Percentiles rank a stretch among this genome's conserved stretches.
Evolutionary conservation across 2,113 vertebrate species (phyloP).

Genomic region (Aix galericulata): DNA sequence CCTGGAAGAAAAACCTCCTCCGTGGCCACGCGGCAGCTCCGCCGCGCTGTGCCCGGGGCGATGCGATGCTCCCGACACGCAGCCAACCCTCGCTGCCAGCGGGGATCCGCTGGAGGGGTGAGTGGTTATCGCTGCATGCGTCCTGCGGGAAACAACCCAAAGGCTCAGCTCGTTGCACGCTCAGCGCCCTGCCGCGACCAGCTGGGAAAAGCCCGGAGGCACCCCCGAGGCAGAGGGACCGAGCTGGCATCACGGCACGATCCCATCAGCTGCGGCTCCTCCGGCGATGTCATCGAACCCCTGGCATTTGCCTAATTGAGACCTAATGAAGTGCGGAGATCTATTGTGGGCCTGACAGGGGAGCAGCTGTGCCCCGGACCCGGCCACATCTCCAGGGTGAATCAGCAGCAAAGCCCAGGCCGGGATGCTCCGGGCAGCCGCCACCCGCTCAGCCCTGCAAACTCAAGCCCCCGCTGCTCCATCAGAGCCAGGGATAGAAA

Average conservation of each 20-base stretch:
- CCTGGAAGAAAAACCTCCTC: neutral
- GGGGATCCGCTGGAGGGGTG: neutral
- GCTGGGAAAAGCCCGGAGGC: neutral
- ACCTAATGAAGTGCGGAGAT: neutral
- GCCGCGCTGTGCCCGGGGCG: neutral
- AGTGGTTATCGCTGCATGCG: rapidly evolving
- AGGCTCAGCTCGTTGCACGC: neutral
- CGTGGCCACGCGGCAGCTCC: neutral
- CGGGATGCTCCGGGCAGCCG: neutral
- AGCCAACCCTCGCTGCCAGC: neutral
- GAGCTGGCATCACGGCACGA: neutral
- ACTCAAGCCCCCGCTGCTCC: neutral
- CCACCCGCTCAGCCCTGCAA: neutral
- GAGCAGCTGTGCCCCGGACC: conserved; percentile 22
- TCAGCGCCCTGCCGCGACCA: neutral
- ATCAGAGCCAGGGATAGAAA: neutral
- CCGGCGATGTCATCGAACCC: neutral
- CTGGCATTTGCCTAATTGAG: neutral
- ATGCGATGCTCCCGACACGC: neutral
- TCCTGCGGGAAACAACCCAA: neutral
- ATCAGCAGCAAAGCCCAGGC: conserved; percentile 26
- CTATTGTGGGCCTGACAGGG: neutral
- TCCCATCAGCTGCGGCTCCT: neutral
- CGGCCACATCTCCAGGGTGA: neutral
- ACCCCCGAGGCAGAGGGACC: neutral